Evolutionary conservation across 2,888 invertebrate species (phyloP), one percentile per base, ranked within the genome.

Genomic region (Eupithecia exiguata): DNA sequence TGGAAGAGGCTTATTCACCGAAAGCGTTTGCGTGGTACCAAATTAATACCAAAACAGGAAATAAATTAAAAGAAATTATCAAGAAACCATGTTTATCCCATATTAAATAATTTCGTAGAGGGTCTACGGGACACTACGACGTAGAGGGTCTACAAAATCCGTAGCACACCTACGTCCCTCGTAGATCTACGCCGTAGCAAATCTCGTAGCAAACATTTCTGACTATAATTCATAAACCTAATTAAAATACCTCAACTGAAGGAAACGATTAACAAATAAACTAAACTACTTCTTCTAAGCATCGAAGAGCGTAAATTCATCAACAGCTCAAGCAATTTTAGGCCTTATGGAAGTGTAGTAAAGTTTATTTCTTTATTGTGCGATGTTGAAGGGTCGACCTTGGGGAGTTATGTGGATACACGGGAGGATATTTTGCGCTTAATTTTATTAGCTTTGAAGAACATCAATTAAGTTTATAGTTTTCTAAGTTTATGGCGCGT

Each of bases 201-300:
- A 30, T 18, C 35, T 62, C 35, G 35, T 62, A 35, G 18, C 62
- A 62, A 62, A 62, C 35, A 40, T 66, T 66, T 43, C 63, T 18
- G 30, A 21, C 21, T 46, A 65, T 67, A 66, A 67, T 58, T 40
- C 66, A 53, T 71, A 43, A 36, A 72, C 61, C 40, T 69, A 65
- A 73, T 69, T 69, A 73, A 73, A 73, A 71, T 71, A 62, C 71
- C 67, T 70, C 16, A 65, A 53, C 62, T 53, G 58, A 49, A 62
- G 67, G 68, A 61, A 70, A 53, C 72, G 65, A 65, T 73, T 69
- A 65, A 14, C 66, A 40, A 40, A 49, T 49, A 49, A 21, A 70
- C 46, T 62, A 43, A 43, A 38, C 46, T 70, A 30, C 62, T 21
- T 58, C 49, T 58, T 58, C n/a, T 58, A 36, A 61, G 61, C 30